phyloP scores from a whole-genome alignment of 2,888 invertebrate species.

The Ganaspis brasiliensis region DNA sequence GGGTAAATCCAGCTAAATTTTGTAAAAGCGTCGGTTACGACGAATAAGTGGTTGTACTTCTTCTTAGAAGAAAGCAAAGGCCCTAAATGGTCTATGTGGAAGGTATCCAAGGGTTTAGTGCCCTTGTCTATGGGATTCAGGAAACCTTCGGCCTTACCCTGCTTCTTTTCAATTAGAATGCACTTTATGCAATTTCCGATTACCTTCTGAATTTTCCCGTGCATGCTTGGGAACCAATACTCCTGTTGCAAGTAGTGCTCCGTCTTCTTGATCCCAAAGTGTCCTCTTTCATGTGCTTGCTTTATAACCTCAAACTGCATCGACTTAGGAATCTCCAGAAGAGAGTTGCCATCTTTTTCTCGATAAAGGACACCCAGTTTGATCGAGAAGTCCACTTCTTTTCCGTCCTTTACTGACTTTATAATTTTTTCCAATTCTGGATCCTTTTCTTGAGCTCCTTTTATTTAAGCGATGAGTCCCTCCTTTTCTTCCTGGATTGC shows the following conservation, averaged over 20 bases:
- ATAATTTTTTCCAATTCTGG: constrained; percentile 18
- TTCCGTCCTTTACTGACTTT: constrained; percentile 22
- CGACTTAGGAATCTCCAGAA: constrained; percentile 37
- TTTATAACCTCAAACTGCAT: constrained; percentile 52
- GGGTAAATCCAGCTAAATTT: constrained; percentile 72
- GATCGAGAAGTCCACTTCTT: constrained; percentile 40
- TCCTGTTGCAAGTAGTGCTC: constrained; percentile 46
- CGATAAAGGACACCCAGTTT: constrained; percentile 42
- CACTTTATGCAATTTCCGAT: constrained; percentile 64
- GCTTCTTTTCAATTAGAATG: constrained; percentile 65
- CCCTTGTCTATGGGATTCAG: constrained; percentile 68
- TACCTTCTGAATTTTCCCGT: constrained; percentile 53
- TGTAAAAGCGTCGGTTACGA: constrained; percentile 69
- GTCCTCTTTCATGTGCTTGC: constrained; percentile 55
- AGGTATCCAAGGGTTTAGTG: constrained; percentile 66
- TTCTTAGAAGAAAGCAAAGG: constrained; percentile 70
- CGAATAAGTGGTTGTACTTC: constrained; percentile 69
- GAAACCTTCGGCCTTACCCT: constrained; percentile 68
- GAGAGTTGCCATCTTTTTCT: constrained; percentile 6
- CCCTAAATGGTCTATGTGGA: constrained; percentile 73
- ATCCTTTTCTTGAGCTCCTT: too few relatives aligned
- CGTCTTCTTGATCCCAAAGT: constrained; percentile 54
- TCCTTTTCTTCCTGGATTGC: not conserved
- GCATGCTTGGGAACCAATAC: constrained; percentile 55
- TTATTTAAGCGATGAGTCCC: too few relatives aligned